Conservation (phyloP, 1,140 invertebrate species). For the Ceratosolen solmsi region DNA sequence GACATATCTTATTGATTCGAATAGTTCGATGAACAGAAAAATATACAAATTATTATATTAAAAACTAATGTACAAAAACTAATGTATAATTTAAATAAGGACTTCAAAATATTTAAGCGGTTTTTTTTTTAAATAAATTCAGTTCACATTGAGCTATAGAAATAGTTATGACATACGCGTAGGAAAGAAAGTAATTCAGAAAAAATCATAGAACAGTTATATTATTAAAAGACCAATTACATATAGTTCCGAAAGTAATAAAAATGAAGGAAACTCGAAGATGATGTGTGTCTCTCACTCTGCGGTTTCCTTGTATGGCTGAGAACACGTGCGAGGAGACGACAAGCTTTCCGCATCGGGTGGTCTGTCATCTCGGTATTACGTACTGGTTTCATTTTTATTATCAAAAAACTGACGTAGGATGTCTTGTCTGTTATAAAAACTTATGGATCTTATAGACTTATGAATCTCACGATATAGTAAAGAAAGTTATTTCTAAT, state of each 20-base stretch:
- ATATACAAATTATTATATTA: too few relatives aligned
- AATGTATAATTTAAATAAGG: too few relatives aligned
- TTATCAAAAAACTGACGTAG: conserved; percentile 45
- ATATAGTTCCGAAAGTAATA: not conserved
- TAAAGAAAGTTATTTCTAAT: too few relatives aligned
- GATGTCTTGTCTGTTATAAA: not conserved
- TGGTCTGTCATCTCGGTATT: conserved; percentile 27
- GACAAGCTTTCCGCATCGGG: not conserved
- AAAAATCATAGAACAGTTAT: not conserved
- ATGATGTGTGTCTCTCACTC: conserved; percentile 21
- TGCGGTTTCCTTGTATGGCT: conserved; percentile 40
- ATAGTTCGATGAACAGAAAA: too few relatives aligned
- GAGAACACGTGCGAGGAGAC: conserved; percentile 24
- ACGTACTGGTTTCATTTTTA: conserved; percentile 19
- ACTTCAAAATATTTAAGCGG: too few relatives aligned
- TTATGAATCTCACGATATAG: too few relatives aligned
- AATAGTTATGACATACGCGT: conserved; percentile 11
- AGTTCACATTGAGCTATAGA: not conserved
- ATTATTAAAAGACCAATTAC: not conserved
- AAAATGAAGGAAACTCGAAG: conserved; percentile 5
- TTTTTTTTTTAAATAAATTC: not conserved
- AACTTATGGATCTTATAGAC: not conserved
- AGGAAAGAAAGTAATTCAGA: not conserved
- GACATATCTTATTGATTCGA: too few relatives aligned
- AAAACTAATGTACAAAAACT: too few relatives aligned